Evolutionary conservation across 2,113 vertebrate species (phyloP), one percentile per base, ranked within the genome.

Genomic region (Ursus arctos): DNA sequence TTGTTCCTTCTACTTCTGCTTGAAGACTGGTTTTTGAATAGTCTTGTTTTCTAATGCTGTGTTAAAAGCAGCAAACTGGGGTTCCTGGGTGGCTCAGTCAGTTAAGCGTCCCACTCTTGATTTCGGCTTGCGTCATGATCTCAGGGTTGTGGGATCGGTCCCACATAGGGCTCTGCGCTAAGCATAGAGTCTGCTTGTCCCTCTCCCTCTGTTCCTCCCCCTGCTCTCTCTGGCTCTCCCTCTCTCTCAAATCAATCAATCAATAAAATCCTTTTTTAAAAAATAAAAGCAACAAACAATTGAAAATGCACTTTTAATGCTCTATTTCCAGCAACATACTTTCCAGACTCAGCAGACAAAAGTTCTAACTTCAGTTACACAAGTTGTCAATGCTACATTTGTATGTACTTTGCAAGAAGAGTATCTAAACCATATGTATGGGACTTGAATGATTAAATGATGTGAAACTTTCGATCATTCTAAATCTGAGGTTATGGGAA

Each of bases 1-100:
- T 57, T 91, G 31, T 49, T 76, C 47, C 11, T 80, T 84, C 40
- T 74, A 63, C 49, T 83, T 93, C n/a, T 94, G 15, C 43, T 86
- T 94, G 81, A 96, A 40, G 55, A 83, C 11, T 96, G 22, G 47
- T 88, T 77, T 13, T 59, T 67, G 63, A 83, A 67, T 91, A 33
- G 22, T 24, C 26, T 83, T 87, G 36, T 69, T 96, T 43, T 43
- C 40, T 47, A 91, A 97, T 80, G 59, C 22, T 22, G 14, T 40
- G 43, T 93, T 88, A 91, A 77, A 81, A 83, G 71, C 31, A 57
- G 40, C n/a, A 83, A 91, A 82, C 33, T 91, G 24, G 71, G 72
- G 6, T 43, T 18, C 22, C 40, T 74, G 40, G 40, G 40, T 74
- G 22, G 22, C 40, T 47, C 40, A 74, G 40, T 15, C 3, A 1